Percentiles rank a stretch among this genome's conserved stretches.
Conservation (phyloP, 2,797 vertebrate genomes). For the Cynopterus sphinx region DNA sequence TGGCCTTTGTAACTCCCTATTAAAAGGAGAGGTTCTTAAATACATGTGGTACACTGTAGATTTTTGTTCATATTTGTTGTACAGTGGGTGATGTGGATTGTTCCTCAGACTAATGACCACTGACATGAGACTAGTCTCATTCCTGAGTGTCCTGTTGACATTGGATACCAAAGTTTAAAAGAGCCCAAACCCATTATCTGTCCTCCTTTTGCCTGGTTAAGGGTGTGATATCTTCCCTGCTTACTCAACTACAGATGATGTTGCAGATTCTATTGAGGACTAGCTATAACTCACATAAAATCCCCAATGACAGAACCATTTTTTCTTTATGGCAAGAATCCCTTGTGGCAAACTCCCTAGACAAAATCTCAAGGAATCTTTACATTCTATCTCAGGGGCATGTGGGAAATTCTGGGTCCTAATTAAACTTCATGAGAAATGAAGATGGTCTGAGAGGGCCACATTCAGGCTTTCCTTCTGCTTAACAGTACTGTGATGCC, state of each 20-base stretch:
- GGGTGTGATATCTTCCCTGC: not conserved
- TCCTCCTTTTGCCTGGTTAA: not conserved
- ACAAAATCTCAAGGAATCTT: not conserved
- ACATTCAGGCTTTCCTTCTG: not conserved
- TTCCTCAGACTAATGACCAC: not conserved
- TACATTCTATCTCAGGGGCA: not conserved
- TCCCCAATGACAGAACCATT: not conserved
- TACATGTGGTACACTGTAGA: not conserved
- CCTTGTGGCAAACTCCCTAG: not conserved
- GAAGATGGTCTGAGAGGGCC: not conserved
- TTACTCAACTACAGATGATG: not conserved
- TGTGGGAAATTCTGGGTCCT: not conserved
- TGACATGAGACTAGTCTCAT: not conserved
- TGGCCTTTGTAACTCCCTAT: not conserved
- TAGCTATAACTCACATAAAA: not conserved
- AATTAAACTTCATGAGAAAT: not conserved
- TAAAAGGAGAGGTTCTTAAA: not conserved
- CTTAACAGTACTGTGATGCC: not conserved
- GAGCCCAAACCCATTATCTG: not conserved
- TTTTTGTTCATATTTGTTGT: not conserved
- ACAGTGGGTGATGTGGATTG: not conserved
- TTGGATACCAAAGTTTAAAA: not conserved
- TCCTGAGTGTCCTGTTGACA: not conserved
- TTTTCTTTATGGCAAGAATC: not conserved
- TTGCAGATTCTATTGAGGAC: accelerated